phyloP scores from a whole-genome alignment of 2,113 vertebrate genomes.

The Brachyhypopomus occidentalis region DNA sequence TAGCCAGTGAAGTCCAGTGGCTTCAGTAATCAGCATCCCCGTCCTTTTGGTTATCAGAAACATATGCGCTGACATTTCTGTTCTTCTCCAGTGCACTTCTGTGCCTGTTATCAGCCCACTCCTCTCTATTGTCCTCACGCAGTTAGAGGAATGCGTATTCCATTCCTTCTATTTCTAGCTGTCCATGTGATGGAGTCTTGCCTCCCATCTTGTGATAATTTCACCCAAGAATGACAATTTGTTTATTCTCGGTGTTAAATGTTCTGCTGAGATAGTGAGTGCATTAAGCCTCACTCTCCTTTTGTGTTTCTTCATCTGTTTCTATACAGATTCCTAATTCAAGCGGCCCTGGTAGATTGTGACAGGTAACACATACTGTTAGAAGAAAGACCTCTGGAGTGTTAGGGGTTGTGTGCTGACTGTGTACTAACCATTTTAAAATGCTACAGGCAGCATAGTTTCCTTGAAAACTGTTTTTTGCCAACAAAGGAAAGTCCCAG shows the following conservation, averaged over 20 bases:
- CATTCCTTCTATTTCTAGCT: constrained; percentile 31
- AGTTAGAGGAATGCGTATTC: constrained; percentile 14
- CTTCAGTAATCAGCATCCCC: constrained; percentile 27
- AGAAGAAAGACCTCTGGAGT: no score
- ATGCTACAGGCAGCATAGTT: no score
- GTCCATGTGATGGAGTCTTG: constrained; percentile 11
- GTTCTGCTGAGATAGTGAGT: constrained; percentile 24
- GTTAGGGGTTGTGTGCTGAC: no score
- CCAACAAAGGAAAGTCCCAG: background rate
- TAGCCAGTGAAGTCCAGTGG: constrained; percentile 25
- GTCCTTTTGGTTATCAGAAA: constrained; percentile 30
- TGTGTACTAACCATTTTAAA: no score
- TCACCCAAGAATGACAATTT: constrained; percentile 20
- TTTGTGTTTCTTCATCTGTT: constrained; percentile 5
- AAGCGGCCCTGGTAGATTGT: background rate
- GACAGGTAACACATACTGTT: background rate
- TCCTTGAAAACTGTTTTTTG: no score
- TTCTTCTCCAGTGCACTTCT: constrained; percentile 40
- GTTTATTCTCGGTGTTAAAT: constrained; percentile 21
- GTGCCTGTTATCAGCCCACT: constrained; percentile 17
- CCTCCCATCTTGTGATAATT: constrained; percentile 30
- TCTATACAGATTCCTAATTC: background rate
- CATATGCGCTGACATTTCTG: constrained; percentile 38
- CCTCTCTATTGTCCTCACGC: constrained; percentile 13
- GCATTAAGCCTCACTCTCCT: background rate